These are phyloP conservation scores for Meles meles DNA, from an alignment of 2,113 vertebrate species.

Conservation along the genomic window DNA sequence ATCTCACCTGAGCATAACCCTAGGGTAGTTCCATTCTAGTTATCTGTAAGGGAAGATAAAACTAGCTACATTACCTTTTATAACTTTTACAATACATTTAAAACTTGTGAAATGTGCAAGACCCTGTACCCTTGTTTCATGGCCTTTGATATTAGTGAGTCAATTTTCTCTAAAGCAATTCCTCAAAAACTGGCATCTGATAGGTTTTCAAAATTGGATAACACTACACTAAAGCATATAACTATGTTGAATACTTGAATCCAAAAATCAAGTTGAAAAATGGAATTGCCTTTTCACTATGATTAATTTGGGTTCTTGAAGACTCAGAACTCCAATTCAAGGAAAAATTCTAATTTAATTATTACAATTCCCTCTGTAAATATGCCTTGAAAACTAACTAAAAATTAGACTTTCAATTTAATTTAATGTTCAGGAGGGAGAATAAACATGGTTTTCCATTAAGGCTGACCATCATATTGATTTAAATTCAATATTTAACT, in stretches of 20 bases:
- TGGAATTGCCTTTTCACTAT: not conserved
- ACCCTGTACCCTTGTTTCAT: not conserved
- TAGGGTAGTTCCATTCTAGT: not conserved
- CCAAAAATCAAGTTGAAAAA: not conserved
- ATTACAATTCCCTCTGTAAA: not conserved
- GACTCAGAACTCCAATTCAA: not conserved
- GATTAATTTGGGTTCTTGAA: not conserved
- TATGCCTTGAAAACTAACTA: not conserved
- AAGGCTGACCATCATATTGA: not conserved
- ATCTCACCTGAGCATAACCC: not conserved
- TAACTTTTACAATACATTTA: not conserved
- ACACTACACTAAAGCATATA: not conserved
- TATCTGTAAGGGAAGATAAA: not conserved
- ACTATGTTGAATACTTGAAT: not conserved
- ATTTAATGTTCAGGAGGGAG: not conserved
- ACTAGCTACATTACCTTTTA: not conserved
- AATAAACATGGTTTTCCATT: not conserved
- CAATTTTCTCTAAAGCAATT: not conserved
- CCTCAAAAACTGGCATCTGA: not conserved
- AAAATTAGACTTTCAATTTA: slow-evolving; percentile 36
- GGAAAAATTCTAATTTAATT: slow-evolving; percentile 14
- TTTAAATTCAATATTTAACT: slow-evolving; percentile 8
- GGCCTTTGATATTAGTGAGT: not conserved
- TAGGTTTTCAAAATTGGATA: not conserved
- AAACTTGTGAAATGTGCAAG: not conserved